Evolutionary conservation across 1,140 invertebrate species (phyloP).

Genomic region (Ceratitis capitata): DNA sequence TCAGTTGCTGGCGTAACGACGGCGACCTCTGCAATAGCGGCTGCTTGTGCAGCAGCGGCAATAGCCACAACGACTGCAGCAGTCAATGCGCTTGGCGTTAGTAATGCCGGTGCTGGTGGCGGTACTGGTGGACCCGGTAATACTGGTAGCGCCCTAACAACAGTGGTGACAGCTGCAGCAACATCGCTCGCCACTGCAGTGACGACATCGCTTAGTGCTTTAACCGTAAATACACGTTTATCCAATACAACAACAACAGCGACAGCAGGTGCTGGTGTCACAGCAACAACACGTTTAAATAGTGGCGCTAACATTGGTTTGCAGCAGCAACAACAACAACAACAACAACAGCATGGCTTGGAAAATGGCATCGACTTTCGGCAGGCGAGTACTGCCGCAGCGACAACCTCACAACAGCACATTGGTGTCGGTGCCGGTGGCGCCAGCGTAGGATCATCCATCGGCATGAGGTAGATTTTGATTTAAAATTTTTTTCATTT

Average conservation of each 20-base stretch:
- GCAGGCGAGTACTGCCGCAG: not conserved
- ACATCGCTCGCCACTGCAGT: not conserved
- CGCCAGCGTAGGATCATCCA: not conserved
- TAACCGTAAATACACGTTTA: constrained; percentile 15
- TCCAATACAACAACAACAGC: not conserved
- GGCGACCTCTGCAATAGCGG: constrained; percentile 55
- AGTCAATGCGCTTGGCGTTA: constrained; percentile 3
- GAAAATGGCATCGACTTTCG: constrained; percentile 48
- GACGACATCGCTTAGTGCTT: not conserved
- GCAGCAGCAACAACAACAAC: constrained; percentile 10
- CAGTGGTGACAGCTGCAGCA: constrained; percentile 11
- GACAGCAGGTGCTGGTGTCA: not conserved
- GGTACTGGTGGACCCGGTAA: constrained; percentile 44
- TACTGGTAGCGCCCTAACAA: constrained; percentile 8
- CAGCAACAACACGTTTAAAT: not conserved
- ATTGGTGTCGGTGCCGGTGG: not conserved
- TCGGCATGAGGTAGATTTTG: constrained; percentile 36
- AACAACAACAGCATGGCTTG: not conserved
- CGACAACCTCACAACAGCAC: not conserved
- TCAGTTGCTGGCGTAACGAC: constrained; percentile 48
- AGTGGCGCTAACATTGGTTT: not conserved
- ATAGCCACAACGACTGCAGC: constrained; percentile 46
- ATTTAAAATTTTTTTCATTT: not conserved
- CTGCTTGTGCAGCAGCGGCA: constrained; percentile 50
- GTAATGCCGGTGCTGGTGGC: not conserved